Percentiles rank a stretch among this genome's conserved stretches.
Evolutionary conservation across 30 jellyfish, hydroid and myxozoan species (phyloP).

Genomic region (Cassiopea andromeda): DNA sequence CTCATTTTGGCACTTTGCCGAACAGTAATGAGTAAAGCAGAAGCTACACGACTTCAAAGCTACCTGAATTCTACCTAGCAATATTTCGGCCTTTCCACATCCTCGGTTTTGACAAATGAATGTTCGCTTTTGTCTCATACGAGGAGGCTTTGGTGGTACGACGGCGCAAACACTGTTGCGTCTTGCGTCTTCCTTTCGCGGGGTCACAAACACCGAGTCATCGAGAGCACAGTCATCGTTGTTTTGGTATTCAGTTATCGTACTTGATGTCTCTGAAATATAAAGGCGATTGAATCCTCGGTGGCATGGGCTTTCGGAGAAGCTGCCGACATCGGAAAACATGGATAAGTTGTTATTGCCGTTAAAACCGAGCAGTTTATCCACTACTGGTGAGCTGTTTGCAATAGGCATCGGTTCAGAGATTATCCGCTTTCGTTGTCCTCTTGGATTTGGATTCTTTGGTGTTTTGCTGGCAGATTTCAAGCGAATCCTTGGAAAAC

Average conservation of each 20-base stretch:
- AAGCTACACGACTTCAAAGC: conserved; percentile 78
- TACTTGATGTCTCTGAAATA: conserved; percentile 61
- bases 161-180: conserved; percentile 39
- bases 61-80: conserved; percentile 80
- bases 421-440: conserved; percentile 69
- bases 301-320: conserved; percentile 68
- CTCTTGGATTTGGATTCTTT: conserved; percentile 30
- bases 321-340: conserved; percentile 62
- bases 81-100: conserved; percentile 67
- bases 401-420: conserved; percentile 79
- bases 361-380: conserved; percentile 57
- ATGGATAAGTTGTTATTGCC: conserved; percentile 59
- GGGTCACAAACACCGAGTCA: conserved; percentile 54
- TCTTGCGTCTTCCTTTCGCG: conserved; percentile 40
- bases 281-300: conserved; percentile 57
- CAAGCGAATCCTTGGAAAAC: conserved; percentile 50
- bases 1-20: conserved; percentile 79
- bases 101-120: conserved; percentile 74
- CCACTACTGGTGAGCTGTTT: conserved; percentile 61
- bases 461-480: conserved; percentile 12
- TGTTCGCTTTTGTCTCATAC: conserved; percentile 67
- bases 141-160: conserved; percentile 91
- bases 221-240: conserved; percentile 21
- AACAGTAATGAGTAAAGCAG: conserved; percentile 95
- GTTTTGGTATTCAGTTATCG: conserved; percentile 44